Base-by-base conservation (phyloP, 2,797 vertebrate genomes). In the Scolopax bukidnonensis region DNA sequence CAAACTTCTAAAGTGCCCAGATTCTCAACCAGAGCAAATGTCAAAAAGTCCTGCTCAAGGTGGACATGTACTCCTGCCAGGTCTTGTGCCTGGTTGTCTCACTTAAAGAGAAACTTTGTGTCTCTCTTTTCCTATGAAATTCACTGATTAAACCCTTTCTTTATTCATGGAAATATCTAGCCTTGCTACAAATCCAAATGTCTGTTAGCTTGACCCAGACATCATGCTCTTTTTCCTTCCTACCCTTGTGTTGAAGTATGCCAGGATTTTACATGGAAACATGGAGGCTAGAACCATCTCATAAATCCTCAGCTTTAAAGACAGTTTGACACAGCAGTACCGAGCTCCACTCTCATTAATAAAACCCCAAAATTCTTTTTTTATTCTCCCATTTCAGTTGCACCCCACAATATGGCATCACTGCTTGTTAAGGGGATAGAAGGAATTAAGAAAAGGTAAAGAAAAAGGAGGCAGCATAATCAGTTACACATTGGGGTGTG, bases 381-480 rank as follows among this genome's bases (percentile, higher is more conserved):
- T 60, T 32, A 24, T n/a, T 54, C 25, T 73, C 32, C 30, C 30
- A 28, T 84, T 85, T 70, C 79, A 41, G n/a, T 18, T 60, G 50
- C 40, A 57, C 28, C 28, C 36, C 36, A 59, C 20, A 36, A 9
- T 1, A 67, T 4, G 59, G 47, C 38, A 75, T 19, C 21, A 30
- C 0, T 81, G 43, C 67, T 38, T 61, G 21, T 41, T 68, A 25
- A 25, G 21, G 18, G 38, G 47, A 27, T 15, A 61, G 53, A 40
- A 77, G 27, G 28, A 60, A 63, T 36, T 77, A 36, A 38, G 45
- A 23, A 50, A 75, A 53, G 10, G n/a, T 11, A 40, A 63, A 38
- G n/a, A 27, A n/a, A n/a, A n/a, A 47, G 30, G 38, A 0, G 0
- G 25, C 27, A 67, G 27, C 20, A 51, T 5, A 28, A 64, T 24